Base-by-base conservation (phyloP, 1,140 invertebrate species). In the Halyomorpha halys region DNA sequence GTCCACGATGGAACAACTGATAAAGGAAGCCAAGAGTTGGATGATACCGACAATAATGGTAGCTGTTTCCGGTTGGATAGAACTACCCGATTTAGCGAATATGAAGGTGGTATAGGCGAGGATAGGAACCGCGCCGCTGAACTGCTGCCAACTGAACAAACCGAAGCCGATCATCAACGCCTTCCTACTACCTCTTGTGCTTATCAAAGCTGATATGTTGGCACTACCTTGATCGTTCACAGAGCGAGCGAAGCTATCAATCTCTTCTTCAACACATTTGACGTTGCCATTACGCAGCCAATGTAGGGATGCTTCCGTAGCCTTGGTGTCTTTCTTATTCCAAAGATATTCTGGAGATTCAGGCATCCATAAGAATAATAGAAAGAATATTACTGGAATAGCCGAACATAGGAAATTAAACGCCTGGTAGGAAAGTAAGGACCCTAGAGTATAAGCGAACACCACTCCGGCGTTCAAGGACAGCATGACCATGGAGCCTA, bases 401-500 rank as follows among this genome's bases (percentile, higher is more conserved):
- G 83, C 64, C 0, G 81, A 80, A 63, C 86, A 86, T 21, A 84
- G 70, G 2, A 86, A 72, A 8, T 86, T 85, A 34, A 94, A 73
- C 0, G 74, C 75, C 16, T 76, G 75, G 83, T 85, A 91, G 9
- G 76, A 75, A 0, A 84, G 77, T 59, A 78, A 73, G 3, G 82
- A 76, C 6, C 91, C 91, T 3, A 90, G 69, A 0, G 84, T 71
- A 73, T 87, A 93, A 0, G 85, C 83, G 39, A 85, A 76, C 0
- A 93, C 76, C 51, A 93, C 91, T 6, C 91, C 92, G n/a, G 87
- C 71, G 1, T 86, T 88, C 2, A 94, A 79, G 67, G 88, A 85
- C 2, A 94, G 75, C 71, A 93, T 90, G 70, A 92, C 90, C 69
- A 89, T 83, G 0, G 90, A 85, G 0, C 90, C 91, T 14, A 95